These are phyloP conservation scores for Ornithoptera priamus DNA, from an alignment of 2,888 invertebrate genomes.

Conservation along the genomic window DNA sequence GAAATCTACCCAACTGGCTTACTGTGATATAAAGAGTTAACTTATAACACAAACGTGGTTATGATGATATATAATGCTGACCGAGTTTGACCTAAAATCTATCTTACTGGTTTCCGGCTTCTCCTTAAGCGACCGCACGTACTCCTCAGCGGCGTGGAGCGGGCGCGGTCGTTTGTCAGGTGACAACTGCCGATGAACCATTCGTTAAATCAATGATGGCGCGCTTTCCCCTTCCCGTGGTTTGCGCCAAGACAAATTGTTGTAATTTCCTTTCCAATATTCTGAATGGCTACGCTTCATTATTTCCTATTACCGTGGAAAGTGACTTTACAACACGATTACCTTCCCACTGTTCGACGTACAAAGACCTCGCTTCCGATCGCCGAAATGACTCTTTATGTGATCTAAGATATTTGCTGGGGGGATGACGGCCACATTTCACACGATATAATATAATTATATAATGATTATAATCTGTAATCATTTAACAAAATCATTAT, in stretches of 20 bases:
- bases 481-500: no score
- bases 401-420: no score
- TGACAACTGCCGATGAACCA: not conserved
- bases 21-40: no score
- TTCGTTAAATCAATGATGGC: not conserved
- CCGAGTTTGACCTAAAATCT: not conserved
- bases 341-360: not conserved
- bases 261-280: slow-evolving; percentile 11
- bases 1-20: no score
- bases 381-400: no score
- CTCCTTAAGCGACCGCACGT: not conserved
- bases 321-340: not conserved
- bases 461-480: no score
- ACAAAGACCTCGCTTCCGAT: not conserved
- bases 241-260: not conserved
- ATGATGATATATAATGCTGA: not conserved
- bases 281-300: slow-evolving; percentile 10
- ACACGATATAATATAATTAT: no score
- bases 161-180: not conserved
- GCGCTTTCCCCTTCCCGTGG: not conserved
- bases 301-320: not conserved
- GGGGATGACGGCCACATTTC: no score
- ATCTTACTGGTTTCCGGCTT: not conserved
- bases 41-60: no score
- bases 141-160: not conserved